A percentile compares a stretch with the other conserved stretches of the same genome.
phyloP scores from a whole-genome alignment of 1,140 invertebrate genomes.

The Lordiphosa mommai region DNA sequence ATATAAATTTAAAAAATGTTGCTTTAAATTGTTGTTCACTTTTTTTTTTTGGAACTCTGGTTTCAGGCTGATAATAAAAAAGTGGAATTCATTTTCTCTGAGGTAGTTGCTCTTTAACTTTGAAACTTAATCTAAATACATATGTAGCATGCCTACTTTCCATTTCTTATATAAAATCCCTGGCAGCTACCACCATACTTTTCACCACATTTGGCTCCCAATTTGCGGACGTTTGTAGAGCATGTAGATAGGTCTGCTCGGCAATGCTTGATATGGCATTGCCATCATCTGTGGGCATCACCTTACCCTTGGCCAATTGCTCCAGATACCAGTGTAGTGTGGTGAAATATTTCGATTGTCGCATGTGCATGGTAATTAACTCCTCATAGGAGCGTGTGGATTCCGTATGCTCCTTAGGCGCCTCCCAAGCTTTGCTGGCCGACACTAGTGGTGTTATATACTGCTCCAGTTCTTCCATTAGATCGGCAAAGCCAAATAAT shows the following conservation, averaged over 20 bases:
- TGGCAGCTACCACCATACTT: no score
- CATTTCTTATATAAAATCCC: no score
- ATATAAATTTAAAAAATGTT: no score
- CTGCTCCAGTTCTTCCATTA: slow-evolving; percentile 3
- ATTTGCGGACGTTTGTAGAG: background rate
- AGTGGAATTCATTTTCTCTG: no score
- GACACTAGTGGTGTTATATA: slow-evolving; percentile 2
- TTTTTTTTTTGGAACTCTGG: no score
- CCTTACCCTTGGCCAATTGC: background rate
- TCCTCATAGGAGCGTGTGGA: background rate
- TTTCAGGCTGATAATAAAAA: no score
- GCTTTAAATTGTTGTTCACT: no score
- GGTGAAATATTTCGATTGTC: background rate
- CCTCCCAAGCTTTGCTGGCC: background rate
- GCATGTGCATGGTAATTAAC: background rate
- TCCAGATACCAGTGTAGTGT: background rate
- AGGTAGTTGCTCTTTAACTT: no score
- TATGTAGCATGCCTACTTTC: no score
- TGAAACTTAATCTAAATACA: no score
- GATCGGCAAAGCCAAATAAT: background rate
- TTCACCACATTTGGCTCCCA: background rate
- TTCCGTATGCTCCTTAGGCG: background rate
- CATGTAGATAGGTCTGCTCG: background rate
- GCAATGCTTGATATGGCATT: background rate
- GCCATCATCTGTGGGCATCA: background rate